Conservation (phyloP, 2,797 vertebrate species). For the Pipistrellus pipistrellus region DNA sequence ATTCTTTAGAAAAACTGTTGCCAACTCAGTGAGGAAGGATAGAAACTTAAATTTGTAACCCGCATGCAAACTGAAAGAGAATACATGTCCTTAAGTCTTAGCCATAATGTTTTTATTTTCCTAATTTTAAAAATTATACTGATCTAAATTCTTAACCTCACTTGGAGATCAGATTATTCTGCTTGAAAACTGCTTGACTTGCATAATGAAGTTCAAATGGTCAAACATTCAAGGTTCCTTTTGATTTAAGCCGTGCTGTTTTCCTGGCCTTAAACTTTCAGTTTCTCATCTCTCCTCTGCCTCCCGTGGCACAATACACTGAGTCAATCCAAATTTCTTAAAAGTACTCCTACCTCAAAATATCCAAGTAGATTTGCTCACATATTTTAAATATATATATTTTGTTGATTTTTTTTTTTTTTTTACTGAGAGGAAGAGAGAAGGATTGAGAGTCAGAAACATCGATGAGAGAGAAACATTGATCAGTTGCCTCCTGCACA, state of each 20-base stretch:
- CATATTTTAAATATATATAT: background rate
- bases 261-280: background rate
- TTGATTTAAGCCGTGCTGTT: background rate
- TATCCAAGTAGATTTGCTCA: constrained; percentile 12
- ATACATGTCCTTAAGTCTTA: background rate
- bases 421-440: no score
- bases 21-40: background rate
- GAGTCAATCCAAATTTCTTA: background rate
- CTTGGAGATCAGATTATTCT: background rate
- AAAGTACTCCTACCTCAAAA: background rate
- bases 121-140: background rate
- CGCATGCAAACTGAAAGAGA: background rate
- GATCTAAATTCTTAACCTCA: background rate
- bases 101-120: background rate
- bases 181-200: background rate
- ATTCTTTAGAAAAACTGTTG: background rate
- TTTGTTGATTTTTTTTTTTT: no score
- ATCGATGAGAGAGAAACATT: no score
- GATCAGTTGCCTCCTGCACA: no score
- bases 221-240: background rate
- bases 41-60: constrained; percentile 27
- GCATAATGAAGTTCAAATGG: background rate
- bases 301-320: background rate
- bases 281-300: background rate
- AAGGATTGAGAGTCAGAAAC: no score